These are phyloP conservation scores for Lepidochrysops patricia DNA, from an alignment of 2,888 invertebrate species.

Conservation along the genomic window DNA sequence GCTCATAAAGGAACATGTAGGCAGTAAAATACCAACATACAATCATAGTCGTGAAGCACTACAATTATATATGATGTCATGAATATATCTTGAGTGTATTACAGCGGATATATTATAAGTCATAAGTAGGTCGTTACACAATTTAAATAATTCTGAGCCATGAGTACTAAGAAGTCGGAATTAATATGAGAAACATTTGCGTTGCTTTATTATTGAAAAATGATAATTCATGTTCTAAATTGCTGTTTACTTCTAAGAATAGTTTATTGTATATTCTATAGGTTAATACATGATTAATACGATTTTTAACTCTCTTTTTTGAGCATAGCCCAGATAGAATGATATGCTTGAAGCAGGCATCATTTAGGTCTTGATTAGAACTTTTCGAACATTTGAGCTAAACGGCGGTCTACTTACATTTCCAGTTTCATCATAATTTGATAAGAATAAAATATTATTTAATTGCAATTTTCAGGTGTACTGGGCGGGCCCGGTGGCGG, in stretches of 20 bases:
- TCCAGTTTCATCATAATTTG: no score
- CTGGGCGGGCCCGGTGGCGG: constrained; percentile 91
- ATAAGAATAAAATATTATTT: background rate
- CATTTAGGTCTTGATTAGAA: no score
- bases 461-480: constrained; percentile 76
- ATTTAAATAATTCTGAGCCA: constrained; percentile 3
- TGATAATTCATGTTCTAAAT: background rate
- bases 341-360: no score
- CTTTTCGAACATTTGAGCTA: no score
- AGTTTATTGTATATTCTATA: background rate
- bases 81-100: background rate
- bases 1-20: background rate
- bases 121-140: constrained; percentile 8
- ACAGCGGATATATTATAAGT: constrained; percentile 5
- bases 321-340: no score
- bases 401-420: no score
- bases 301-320: no score
- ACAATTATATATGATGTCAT: constrained; percentile 11
- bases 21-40: background rate
- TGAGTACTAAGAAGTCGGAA: background rate
- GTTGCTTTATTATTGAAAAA: background rate
- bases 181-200: background rate
- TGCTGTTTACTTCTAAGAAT: background rate
- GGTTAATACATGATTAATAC: no score
- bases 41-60: background rate